These are phyloP conservation scores for Folsomia candida DNA, from an alignment of 2,888 invertebrate species.

Conservation along the genomic window DNA sequence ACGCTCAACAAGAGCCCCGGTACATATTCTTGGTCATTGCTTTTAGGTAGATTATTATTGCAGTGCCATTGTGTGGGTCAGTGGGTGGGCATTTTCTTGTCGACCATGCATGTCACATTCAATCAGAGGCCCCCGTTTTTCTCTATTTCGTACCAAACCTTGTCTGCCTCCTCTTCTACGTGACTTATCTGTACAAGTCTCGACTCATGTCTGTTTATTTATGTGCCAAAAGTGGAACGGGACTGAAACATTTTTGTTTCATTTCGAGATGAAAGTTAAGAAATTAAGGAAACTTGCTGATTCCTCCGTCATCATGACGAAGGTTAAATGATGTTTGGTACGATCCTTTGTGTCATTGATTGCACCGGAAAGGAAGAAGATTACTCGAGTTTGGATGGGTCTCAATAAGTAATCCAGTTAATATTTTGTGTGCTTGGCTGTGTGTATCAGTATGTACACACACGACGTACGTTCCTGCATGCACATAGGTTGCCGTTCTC, in stretches of 20 bases:
- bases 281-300: neutral
- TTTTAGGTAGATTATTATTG: too few relatives aligned
- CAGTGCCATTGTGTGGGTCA: too few relatives aligned
- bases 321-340: neutral
- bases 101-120: too few relatives aligned
- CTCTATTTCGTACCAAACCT: too few relatives aligned
- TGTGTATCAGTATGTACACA: too few relatives aligned
- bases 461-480: too few relatives aligned
- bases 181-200: too few relatives aligned
- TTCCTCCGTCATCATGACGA: neutral
- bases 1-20: too few relatives aligned
- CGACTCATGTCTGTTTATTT: neutral
- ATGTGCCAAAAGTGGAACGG: neutral
- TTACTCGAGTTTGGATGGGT: neutral
- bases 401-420: neutral
- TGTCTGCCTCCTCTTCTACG: too few relatives aligned
- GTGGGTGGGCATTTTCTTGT: too few relatives aligned
- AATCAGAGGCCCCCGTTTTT: too few relatives aligned
- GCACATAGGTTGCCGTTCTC: neutral
- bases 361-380: neutral
- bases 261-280: conserved; percentile 2
- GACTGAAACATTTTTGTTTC: neutral
- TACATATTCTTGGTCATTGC: too few relatives aligned
- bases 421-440: neutral
- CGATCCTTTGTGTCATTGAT: neutral